Evolutionary conservation across 2,113 vertebrate species (phyloP).

Genomic region (Cathartes aura): DNA sequence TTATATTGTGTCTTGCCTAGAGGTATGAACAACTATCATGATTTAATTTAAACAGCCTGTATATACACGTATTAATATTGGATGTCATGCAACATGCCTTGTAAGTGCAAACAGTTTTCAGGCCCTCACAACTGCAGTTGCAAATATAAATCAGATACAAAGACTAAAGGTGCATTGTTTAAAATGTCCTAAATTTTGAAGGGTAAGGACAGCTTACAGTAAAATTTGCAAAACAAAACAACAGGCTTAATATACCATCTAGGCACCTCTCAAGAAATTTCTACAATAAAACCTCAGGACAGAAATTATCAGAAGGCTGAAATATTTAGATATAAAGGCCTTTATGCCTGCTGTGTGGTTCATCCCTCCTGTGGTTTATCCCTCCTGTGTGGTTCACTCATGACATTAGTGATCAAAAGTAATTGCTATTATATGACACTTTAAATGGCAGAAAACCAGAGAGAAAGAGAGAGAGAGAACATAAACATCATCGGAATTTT

Average conservation of each 20-base stretch:
- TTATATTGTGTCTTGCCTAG: constrained; percentile 17
- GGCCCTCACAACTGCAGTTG: background rate
- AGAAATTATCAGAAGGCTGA: background rate
- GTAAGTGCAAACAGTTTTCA: background rate
- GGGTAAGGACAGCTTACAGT: background rate
- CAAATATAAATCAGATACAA: background rate
- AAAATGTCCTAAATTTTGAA: background rate
- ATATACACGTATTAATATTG: background rate
- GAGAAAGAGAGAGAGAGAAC: background rate
- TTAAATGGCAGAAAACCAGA: background rate
- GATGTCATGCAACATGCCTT: background rate
- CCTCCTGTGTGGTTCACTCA: background rate
- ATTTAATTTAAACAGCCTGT: constrained; percentile 36
- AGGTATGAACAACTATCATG: background rate
- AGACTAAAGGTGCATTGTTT: background rate
- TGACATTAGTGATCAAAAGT: background rate
- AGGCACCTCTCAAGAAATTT: background rate
- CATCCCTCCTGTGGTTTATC: background rate
- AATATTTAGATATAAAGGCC: background rate
- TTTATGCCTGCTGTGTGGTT: background rate
- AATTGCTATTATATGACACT: background rate
- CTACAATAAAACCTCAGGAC: background rate
- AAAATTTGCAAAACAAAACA: background rate
- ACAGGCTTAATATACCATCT: background rate
- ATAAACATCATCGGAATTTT: background rate